Evolutionary conservation across 2,888 invertebrate genomes (phyloP), one percentile per base, ranked within the genome.

Genomic region (Drosophila mercatorum): DNA sequence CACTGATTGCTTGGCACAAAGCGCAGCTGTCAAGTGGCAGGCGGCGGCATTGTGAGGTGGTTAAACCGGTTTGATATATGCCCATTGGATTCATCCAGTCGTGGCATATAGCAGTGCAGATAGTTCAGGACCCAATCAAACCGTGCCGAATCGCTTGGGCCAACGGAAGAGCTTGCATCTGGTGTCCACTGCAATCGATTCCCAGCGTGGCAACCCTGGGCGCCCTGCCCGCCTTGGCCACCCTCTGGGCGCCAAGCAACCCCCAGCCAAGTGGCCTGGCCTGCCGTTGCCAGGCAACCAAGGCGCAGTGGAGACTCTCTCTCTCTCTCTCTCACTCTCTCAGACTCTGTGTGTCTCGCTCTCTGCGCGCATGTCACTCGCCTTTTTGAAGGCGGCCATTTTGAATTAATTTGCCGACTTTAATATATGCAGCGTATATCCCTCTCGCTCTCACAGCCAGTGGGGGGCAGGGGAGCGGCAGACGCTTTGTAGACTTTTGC

Each of bases 101-200:
- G 8, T 31, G 5, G n/a, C 28, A 31, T 43, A 43, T 43, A 43
- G 57, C 36, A 22, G 40, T 55, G 17, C 40, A 28, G 51, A 34
- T 55, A 31, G 56, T 68, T 22, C 22, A 57, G 62, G 75, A 78
- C 74, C 83, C 83, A 84, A 87, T 87, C 84, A 80, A 41, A 76
- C 61, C 73, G 44, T 47, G 56, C 36, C 71, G 43, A 68, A 70
- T 73, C 26, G 41, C 6, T 60, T 64, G 79, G 62, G 56, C 90
- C 90, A 90, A 90, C 90, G 86, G 81, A 81, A 88, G 57, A 65
- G 68, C 53, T 89, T 90, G 90, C 90, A 90, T 90, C 90, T 90
- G 90, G 89, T 90, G 90, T 78, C 81, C 81, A 75, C 73, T 76
- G 67, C 62, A 85, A 81, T 83, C 77, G 82, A 83, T 88, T 90